Evolutionary conservation across 1,140 invertebrate genomes (phyloP), one percentile per base, ranked within the genome.

Genomic region (Maniola jurtina): DNA sequence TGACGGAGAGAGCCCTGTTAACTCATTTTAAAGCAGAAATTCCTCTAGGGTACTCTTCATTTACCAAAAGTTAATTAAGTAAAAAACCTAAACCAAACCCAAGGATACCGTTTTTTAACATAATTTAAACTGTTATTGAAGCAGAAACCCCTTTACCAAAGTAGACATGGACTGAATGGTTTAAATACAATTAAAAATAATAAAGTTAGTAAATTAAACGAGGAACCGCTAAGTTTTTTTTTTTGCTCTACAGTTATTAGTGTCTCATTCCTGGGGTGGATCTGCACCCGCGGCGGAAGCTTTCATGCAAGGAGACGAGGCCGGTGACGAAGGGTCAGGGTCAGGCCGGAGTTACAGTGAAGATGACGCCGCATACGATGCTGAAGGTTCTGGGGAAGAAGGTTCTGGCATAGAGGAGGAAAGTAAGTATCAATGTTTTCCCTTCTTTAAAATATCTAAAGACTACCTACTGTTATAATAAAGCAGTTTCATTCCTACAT

Each of bases 221-320:
- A 25, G 1, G 25, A 25, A 25, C 1, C 25, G 25, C 25, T 25
- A 25, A 25, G 25, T 48, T 34, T 25, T 33, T 14, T 61, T 38
- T 52, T 10, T 55, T 25, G 14, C 10, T 71, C 60, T 57, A 42
- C 73, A 91, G 90, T 68, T 88, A 72, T 79, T 91, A 38, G 76
- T 89, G 33, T 80, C 78, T 6, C 84, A 88, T 66, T 76, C 86
- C 1, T 83, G 77, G 70, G 69, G 73, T 7, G 73, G 75, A 8
- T 75, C 68, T 6, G 70, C 68, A 11, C 74, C 80, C 1, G 80
- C 80, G 33, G 82, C 88, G 2, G 90, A 91, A 47, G 80, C 81
- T 2, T 90, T 90, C 75, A 91, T 91, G 89, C 89, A 89, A 60
- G 86, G 89, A 0, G 90, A 91, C 59, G 89, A 91, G 56, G 89